Base-by-base conservation (phyloP, 2,797 vertebrate species). In the Lacerta agilis region DNA sequence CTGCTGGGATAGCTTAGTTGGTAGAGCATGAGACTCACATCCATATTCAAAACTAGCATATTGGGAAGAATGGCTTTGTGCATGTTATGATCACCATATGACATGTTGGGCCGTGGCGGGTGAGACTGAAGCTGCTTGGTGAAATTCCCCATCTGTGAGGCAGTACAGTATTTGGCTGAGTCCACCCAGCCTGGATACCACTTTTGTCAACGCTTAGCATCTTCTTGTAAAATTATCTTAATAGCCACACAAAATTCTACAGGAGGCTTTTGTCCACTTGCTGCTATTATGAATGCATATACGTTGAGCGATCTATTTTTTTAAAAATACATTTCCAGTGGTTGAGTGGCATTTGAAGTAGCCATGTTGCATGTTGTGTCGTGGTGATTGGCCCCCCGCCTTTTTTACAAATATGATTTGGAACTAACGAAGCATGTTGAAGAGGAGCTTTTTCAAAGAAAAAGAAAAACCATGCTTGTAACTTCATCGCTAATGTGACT, bases 401-500 rank as follows among this genome's bases (percentile, higher is more conserved):
- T 25, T 80, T 36, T 58, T 49, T 27, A 15, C 55, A 89, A 94
- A 90, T 94, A 93, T 91, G 91, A 88, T 95, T 92, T 93, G 89
- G 69, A 94, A 64, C 87, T 94, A 94, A 95, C 91, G 92, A 96
- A 94, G 93, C 94, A 86, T 79, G 79, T 93, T 55, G 23, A 86
- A 87, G 82, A 90, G 87, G 90, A 92, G 88, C 76, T 92, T 95
- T 64, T 15, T 38, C 23, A 17, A 69, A 77, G 93, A 90, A 88
- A 90, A 93, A 49, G 49, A 95, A 9, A 73, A 83, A 78, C 27
- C 66, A 45, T 90, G 91, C 82, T 86, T 80, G 10, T 82, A 92
- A 81, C 94, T 94, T 95, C 94, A 93, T 93, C 88, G 87, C 91
- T 94, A 94, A 95, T 92, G 89, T 92, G 94, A 95, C 94, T 96